A percentile compares a stretch with the other conserved stretches of the same genome.
These are phyloP conservation scores for Xestia rhomboidea DNA, from an alignment of 2,888 invertebrate species.

Conservation along the genomic window DNA sequence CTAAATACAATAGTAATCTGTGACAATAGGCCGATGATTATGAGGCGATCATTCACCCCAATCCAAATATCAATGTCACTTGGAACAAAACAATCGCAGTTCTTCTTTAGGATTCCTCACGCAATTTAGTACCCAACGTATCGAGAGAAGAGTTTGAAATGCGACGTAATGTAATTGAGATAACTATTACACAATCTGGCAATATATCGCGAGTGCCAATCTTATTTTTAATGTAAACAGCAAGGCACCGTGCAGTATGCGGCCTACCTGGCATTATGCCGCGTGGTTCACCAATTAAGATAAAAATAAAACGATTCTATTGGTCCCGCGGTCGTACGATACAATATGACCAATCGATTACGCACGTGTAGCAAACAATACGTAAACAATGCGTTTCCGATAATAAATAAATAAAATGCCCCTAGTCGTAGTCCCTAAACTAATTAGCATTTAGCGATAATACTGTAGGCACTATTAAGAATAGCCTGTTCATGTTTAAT, in stretches of 20 bases:
- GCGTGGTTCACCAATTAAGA: slow-evolving; percentile 19
- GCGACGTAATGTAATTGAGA: slow-evolving; percentile 7
- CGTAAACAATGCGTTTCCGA: slow-evolving; percentile 52
- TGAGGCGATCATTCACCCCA: slow-evolving; percentile 33
- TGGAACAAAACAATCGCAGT: slow-evolving; percentile 21
- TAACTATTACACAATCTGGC: slow-evolving; percentile 26
- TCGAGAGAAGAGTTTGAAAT: neutral
- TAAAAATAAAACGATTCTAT: slow-evolving; percentile 49
- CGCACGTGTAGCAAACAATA: slow-evolving; percentile 27
- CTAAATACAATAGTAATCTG: slow-evolving; percentile 16
- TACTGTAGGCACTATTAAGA: slow-evolving; percentile 11
- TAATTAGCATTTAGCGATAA: slow-evolving; percentile 38
- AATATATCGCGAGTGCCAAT: slow-evolving; percentile 34
- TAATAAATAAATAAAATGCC: slow-evolving; percentile 47
- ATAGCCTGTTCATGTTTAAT: slow-evolving; percentile 25
- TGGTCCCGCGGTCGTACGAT: slow-evolving; percentile 53
- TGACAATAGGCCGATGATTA: slow-evolving; percentile 25
- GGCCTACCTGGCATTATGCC: slow-evolving; percentile 53
- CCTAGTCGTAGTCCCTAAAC: slow-evolving; percentile 9
- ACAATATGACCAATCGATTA: slow-evolving; percentile 25
- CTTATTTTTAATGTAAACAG: slow-evolving; percentile 38
- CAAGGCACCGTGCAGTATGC: slow-evolving; percentile 10
- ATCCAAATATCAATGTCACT: slow-evolving; percentile 21
- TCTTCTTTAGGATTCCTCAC: slow-evolving; percentile 12
- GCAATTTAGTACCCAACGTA: neutral